Base-by-base conservation (phyloP, 2,113 vertebrate species). In the Tyto alba region DNA sequence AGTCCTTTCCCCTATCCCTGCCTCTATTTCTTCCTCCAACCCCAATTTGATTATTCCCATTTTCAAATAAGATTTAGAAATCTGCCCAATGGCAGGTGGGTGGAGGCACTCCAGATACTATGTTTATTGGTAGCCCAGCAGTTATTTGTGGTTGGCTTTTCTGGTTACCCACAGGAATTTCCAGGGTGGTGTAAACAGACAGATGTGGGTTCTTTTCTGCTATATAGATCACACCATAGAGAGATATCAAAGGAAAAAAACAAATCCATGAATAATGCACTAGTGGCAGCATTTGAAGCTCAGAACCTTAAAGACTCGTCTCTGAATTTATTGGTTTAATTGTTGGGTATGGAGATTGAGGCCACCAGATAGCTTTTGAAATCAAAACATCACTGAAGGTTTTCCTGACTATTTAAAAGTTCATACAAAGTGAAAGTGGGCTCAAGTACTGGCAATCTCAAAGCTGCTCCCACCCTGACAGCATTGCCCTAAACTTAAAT, bases 151-250 rank as follows among this genome's bases (percentile, higher is more conserved):
- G 94, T 57, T 52, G 63, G 76, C 94, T 90, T 92, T 84, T 88
- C 87, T 89, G 95, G 92, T 92, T 97, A 78, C 82, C 95, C 94
- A 93, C 95, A 96, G 92, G 88, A 95, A 96, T 97, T 94, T 95
- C 91, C 62, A 96, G 88, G 89, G 90, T 97, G 95, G 88, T 81
- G 71, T 94, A 97, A 97, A 96, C 56, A 91, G 92, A 96, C 52
- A 95, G 84, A 96, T 95, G 88, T 96, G 92, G 95, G 80, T 43
- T 94, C 74, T 93, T 87, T 86, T 79, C 91, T 77, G 86, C 89
- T 90, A 66, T 50, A 96, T 9, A 90, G 93, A 96, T 91, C 69
- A 83, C 90, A 94, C 95, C 95, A 96, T 85, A 91, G 77, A 69
- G 34, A 89, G 82, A 94, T 96, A 96, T 97, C 95, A 96, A 97